Evolutionary conservation across 2,888 invertebrate genomes (phyloP).

Genomic region (Palloptera scutellata): DNA sequence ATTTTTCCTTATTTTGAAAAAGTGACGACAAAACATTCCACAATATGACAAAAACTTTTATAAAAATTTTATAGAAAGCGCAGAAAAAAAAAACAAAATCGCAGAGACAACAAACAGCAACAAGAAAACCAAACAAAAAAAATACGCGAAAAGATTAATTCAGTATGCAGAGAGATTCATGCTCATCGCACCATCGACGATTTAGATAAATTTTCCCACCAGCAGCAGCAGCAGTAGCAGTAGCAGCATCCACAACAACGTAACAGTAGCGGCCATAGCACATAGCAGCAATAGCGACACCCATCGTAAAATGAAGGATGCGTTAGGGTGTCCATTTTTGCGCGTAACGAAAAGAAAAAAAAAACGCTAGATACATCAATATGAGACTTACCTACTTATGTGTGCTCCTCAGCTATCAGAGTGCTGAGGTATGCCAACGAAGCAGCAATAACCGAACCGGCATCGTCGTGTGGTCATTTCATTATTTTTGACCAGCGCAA

Average conservation of each 20-base stretch:
- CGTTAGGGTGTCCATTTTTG: constrained; percentile 29
- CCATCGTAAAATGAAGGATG: constrained; percentile 25
- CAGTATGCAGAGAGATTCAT: constrained; percentile 19
- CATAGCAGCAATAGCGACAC: constrained; percentile 24
- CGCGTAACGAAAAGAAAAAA: constrained; percentile 31
- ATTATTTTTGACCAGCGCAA: constrained; percentile 40
- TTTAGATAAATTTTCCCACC: constrained; percentile 63
- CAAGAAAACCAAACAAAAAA: constrained; percentile 35
- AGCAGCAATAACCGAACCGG: constrained; percentile 20
- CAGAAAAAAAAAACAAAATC: constrained; percentile 35
- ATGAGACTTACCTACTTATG: too few relatives aligned
- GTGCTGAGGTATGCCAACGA: neutral
- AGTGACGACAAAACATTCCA: constrained; percentile 63
- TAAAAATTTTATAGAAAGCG: constrained; percentile 32
- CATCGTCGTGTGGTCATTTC: constrained; percentile 46
- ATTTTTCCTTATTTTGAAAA: constrained; percentile 50
- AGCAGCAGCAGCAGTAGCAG: constrained; percentile 39
- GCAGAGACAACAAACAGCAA: constrained; percentile 33
- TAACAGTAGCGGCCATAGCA: constrained; percentile 10
- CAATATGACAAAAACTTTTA: constrained; percentile 56
- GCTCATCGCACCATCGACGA: constrained; percentile 49
- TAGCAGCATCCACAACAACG: constrained; percentile 26
- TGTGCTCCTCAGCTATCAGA: too few relatives aligned
- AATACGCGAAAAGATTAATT: constrained; percentile 32
- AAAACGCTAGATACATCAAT: constrained; percentile 3